phyloP scores from a whole-genome alignment of 2,797 vertebrate species.

The Falco peregrinus region DNA sequence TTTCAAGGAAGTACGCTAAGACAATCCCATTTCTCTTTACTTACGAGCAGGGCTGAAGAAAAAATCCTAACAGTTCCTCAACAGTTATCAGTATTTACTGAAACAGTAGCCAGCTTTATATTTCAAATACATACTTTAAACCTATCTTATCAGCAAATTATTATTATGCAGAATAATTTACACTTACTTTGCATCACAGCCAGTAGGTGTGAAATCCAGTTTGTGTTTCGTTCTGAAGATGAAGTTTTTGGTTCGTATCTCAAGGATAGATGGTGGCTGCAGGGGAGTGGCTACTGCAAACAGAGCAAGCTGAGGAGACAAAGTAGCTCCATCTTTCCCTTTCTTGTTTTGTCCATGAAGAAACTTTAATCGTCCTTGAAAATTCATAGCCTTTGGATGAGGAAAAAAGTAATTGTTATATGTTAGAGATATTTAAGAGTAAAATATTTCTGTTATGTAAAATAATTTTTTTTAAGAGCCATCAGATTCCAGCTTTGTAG shows the following conservation, averaged over 20 bases:
- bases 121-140: background rate
- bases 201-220: conserved; percentile 85
- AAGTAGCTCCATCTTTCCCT: conserved; percentile 77
- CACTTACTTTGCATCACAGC: conserved; percentile 85
- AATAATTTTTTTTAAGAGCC: background rate
- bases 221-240: conserved; percentile 90
- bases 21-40: background rate
- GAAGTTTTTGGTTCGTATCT: conserved; percentile 86
- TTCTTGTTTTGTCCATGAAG: conserved; percentile 86
- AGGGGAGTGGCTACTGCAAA: conserved; percentile 85
- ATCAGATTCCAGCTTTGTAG: background rate
- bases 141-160: background rate
- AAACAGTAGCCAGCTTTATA: background rate
- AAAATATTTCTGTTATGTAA: background rate
- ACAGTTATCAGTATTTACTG: background rate
- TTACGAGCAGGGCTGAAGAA: background rate
- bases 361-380: conserved; percentile 86
- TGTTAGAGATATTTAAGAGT: background rate
- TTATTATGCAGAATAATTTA: background rate
- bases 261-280: conserved; percentile 85
- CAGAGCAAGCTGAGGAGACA: conserved; percentile 83
- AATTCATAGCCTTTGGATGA: conserved; percentile 82
- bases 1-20: background rate
- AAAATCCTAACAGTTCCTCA: background rate
- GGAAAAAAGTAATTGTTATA: background rate